Evolutionary conservation across 2,888 invertebrate species (phyloP).

Genomic region (Gymnocheta viridis): DNA sequence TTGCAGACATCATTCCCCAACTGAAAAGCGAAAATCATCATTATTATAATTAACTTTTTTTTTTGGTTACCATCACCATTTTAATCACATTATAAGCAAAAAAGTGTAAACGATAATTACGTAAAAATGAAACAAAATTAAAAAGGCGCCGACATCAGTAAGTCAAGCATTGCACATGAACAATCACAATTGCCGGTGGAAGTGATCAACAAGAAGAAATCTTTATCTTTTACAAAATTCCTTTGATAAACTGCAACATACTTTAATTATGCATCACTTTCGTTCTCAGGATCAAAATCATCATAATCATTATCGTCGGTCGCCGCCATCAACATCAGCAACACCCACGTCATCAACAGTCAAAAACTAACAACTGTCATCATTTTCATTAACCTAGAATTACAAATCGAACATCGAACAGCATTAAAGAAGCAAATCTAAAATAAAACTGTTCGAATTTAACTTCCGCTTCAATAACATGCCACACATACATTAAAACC

Average conservation of each 20-base stretch:
- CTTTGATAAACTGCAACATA: constrained; percentile 53
- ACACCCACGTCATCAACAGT: constrained; percentile 21
- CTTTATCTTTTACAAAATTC: constrained; percentile 48
- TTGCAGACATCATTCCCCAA: constrained; percentile 43
- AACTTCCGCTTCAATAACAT: constrained; percentile 65
- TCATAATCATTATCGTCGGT: constrained; percentile 52
- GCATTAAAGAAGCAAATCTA: background rate
- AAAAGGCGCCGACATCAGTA: constrained; percentile 39
- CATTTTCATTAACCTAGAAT: constrained; percentile 69
- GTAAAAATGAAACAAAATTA: background rate
- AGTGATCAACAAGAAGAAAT: constrained; percentile 27
- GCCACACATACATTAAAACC: constrained; percentile 37
- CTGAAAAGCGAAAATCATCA: background rate
- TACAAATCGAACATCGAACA: constrained; percentile 36
- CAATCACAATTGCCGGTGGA: constrained; percentile 50
- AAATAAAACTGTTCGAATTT: constrained; percentile 53
- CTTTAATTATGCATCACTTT: constrained; percentile 66
- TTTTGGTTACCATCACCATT: constrained; percentile 4
- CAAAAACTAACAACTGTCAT: constrained; percentile 68
- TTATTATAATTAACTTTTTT: constrained; percentile 3
- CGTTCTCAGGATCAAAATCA: constrained; percentile 64
- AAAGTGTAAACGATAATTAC: constrained; percentile 33
- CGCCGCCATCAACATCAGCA: constrained; percentile 23
- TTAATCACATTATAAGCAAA: background rate
- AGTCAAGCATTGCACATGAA: constrained; percentile 45